Evolutionary conservation across 2,797 vertebrate genomes (phyloP).

Genomic region (Sebastes taczanowskii): DNA sequence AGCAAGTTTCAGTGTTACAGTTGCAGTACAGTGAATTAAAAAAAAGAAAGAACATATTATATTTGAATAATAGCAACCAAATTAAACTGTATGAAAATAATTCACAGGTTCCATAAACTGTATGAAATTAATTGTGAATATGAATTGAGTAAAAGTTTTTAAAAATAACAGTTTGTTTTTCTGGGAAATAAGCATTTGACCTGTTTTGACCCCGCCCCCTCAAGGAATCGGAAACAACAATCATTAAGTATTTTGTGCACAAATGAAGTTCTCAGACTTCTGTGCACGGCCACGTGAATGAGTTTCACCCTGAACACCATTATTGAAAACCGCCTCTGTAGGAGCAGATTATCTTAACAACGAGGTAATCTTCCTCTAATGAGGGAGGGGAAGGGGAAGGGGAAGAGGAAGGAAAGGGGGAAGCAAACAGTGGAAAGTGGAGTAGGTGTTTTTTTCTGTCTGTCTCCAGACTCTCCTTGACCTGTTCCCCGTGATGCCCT

Average conservation of each 20-base stretch:
- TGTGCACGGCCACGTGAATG: not conserved
- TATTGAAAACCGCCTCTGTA: constrained; percentile 23
- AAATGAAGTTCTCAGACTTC: not conserved
- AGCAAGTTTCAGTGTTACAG: not conserved
- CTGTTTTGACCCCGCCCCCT: not conserved
- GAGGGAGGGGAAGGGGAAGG: not conserved
- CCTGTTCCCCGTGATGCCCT: constrained; percentile 23
- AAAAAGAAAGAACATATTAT: not conserved
- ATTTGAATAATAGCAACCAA: no score
- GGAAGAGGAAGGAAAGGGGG: not conserved
- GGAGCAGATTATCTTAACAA: constrained; percentile 16
- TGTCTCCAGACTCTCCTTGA: constrained; percentile 10
- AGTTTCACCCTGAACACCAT: constrained; percentile 6
- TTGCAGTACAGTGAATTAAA: no score
- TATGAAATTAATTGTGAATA: no score
- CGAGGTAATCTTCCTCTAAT: constrained; percentile 23
- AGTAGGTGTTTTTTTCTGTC: not conserved
- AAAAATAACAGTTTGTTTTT: not conserved
- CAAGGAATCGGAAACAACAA: not conserved
- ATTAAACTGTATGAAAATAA: not conserved
- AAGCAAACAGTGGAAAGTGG: not conserved
- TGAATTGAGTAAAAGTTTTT: not conserved
- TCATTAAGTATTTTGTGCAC: not conserved
- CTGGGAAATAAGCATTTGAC: not conserved
- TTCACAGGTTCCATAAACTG: not conserved